These are phyloP conservation scores for Lordiphosa collinella DNA, from an alignment of 1,140 invertebrate genomes.

Conservation along the genomic window DNA sequence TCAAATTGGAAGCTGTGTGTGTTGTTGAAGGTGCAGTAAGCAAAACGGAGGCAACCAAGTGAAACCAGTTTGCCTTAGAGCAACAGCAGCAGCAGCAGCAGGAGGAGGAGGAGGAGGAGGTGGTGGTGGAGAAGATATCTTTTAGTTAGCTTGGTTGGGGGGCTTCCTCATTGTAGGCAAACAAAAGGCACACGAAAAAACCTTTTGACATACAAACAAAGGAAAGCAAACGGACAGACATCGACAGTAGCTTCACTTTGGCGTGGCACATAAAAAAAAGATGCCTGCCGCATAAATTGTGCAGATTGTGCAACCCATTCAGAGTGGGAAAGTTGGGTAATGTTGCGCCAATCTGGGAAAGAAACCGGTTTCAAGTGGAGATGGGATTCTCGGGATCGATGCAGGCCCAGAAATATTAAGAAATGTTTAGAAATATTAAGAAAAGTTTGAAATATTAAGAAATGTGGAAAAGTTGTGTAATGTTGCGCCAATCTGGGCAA, in stretches of 20 bases:
- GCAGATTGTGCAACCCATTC: constrained; percentile 52
- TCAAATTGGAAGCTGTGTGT: constrained; percentile 46
- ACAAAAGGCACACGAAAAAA: constrained; percentile 36
- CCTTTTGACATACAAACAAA: constrained; percentile 65
- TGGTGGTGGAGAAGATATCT: constrained; percentile 5
- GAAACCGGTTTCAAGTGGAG: neutral
- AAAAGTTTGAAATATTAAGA: too few relatives aligned
- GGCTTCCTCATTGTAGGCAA: constrained; percentile 54
- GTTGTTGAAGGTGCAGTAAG: constrained; percentile 23
- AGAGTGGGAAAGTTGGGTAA: constrained; percentile 65
- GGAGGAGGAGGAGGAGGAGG: constrained; percentile 20
- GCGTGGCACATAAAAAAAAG: constrained; percentile 23
- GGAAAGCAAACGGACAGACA: constrained; percentile 39
- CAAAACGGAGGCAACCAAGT: constrained; percentile 35
- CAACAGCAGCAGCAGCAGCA: constrained; percentile 13
- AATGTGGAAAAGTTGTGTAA: constrained; percentile 71
- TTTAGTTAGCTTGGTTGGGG: constrained; percentile 11
- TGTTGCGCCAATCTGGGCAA: constrained; percentile 21
- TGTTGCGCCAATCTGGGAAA: constrained; percentile 22
- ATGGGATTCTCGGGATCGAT: too few relatives aligned
- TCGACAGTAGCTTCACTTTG: constrained; percentile 15
- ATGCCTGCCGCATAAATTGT: constrained; percentile 71
- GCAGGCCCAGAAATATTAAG: too few relatives aligned
- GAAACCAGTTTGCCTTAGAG: constrained; percentile 59
- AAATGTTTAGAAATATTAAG: too few relatives aligned